phyloP scores from a whole-genome alignment of 2,113 vertebrate genomes.

The Empidonax alnorum region DNA sequence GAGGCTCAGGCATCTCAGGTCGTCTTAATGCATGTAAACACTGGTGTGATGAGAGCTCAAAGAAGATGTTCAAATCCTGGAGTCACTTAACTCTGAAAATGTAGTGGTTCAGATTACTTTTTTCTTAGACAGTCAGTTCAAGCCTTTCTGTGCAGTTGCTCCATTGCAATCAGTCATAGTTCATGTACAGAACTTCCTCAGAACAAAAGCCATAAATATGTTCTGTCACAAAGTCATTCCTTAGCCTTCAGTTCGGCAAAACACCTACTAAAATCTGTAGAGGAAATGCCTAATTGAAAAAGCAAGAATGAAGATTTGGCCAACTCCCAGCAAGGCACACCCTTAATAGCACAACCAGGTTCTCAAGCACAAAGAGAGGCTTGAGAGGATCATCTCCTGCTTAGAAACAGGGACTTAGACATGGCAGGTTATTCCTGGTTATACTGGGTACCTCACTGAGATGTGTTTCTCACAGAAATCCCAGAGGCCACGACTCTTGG shows the following conservation, averaged over 20 bases:
- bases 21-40: neutral
- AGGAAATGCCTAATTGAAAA: neutral
- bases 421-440: neutral
- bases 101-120: neutral
- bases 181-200: neutral
- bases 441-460: neutral
- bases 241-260: neutral
- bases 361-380: neutral
- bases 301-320: neutral
- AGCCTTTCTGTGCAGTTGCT: neutral
- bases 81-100: neutral
- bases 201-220: neutral
- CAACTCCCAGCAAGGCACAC: neutral
- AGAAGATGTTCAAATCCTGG: neutral
- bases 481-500: neutral
- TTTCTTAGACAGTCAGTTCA: neutral
- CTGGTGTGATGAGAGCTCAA: neutral
- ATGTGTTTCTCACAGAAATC: neutral
- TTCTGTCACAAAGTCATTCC: neutral
- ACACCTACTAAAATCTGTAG: neutral
- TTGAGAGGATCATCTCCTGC: neutral
- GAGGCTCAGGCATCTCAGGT: constrained; percentile 6
- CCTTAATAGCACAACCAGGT: neutral
- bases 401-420: neutral
- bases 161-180: neutral